These are phyloP conservation scores for Bovichtus diacanthus DNA, from an alignment of 2,797 vertebrate genomes.

Conservation along the genomic window DNA sequence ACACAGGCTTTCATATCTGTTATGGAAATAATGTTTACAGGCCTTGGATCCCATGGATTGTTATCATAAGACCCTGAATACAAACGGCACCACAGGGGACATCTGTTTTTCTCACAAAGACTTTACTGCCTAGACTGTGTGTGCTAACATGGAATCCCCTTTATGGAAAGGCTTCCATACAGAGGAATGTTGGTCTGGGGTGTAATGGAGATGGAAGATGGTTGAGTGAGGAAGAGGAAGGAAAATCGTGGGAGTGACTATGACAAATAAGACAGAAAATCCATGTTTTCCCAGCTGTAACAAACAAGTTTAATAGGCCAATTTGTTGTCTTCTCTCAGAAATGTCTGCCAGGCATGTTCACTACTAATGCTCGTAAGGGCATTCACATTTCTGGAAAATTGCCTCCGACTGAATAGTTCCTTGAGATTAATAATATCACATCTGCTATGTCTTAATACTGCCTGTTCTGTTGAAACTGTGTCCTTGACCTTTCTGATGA, in stretches of 20 bases:
- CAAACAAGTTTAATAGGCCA: neutral
- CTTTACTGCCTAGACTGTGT: slow-evolving; percentile 12
- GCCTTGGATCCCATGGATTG: slow-evolving; percentile 30
- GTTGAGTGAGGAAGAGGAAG: neutral
- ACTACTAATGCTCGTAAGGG: neutral
- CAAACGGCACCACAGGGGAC: slow-evolving; percentile 46
- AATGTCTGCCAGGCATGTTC: neutral
- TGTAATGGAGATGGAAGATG: neutral
- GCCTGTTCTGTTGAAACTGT: neutral
- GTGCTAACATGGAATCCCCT: slow-evolving; percentile 19
- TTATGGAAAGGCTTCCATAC: neutral
- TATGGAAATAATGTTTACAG: slow-evolving; percentile 52
- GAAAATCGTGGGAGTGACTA: neutral
- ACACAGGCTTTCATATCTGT: slow-evolving; percentile 27
- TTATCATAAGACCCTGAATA: slow-evolving; percentile 62
- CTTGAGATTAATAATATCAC: too few species aligned
- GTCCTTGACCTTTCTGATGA: neutral
- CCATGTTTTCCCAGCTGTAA: slow-evolving; percentile 9
- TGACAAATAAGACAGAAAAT: neutral
- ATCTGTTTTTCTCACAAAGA: slow-evolving; percentile 22
- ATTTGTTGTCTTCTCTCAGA: neutral
- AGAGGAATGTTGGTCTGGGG: slow-evolving; percentile 16
- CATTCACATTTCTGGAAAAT: neutral
- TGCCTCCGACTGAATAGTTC: too few species aligned
- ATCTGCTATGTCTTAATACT: neutral